A percentile compares a stretch with the other conserved stretches of the same genome.
Evolutionary conservation across 1,140 invertebrate genomes (phyloP).

Genomic region (Stegodyphus mimosarum): DNA sequence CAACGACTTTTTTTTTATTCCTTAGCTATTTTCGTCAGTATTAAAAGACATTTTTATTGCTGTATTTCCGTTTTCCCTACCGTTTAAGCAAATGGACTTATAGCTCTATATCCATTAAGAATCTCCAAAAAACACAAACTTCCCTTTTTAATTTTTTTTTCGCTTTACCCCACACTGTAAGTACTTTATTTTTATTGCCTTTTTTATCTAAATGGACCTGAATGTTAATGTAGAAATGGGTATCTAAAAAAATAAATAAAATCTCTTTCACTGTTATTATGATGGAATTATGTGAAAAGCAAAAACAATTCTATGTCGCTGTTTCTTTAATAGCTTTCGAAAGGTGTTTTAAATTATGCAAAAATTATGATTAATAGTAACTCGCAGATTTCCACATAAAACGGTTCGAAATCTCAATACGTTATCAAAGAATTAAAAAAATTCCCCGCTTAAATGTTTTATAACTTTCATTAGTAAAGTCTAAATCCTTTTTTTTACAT

Average conservation of each 20-base stretch:
- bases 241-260: neutral
- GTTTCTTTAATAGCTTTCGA: conserved; percentile 21
- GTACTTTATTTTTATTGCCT: conserved; percentile 23
- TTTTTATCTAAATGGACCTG: conserved; percentile 48
- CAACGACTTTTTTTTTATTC: conserved; percentile 17
- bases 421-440: too few relatives aligned
- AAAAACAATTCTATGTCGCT: conserved; percentile 15
- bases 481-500: too few relatives aligned
- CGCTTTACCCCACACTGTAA: neutral
- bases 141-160: conserved; percentile 4
- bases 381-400: neutral
- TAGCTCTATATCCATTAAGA: conserved; percentile 53
- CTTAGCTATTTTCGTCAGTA: neutral
- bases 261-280: neutral
- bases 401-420: too few relatives aligned
- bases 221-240: conserved; percentile 40
- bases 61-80: conserved; percentile 2
- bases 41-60: conserved; percentile 51
- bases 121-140: conserved; percentile 14
- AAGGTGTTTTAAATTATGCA: conserved; percentile 15
- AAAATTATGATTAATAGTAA: conserved; percentile 14
- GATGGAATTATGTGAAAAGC: neutral
- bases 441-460: too few relatives aligned
- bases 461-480: too few relatives aligned
- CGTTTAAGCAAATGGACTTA: conserved; percentile 58